Percentiles rank a stretch among this genome's conserved stretches.
Conservation (phyloP, 1,140 invertebrate species). For the Temnothorax nylanderi region DNA sequence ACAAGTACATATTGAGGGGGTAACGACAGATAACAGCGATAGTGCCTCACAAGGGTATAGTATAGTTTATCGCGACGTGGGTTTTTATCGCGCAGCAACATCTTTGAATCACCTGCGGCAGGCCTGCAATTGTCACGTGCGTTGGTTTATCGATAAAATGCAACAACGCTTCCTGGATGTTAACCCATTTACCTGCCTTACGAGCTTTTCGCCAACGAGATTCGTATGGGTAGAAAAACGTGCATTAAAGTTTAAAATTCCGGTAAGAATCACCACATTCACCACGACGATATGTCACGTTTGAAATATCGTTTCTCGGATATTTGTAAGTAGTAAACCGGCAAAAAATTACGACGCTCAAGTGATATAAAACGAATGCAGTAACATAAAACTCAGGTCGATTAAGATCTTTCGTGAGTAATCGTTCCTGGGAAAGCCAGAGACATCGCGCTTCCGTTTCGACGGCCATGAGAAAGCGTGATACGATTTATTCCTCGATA, state of each 20-base stretch:
- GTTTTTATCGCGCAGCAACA: constrained; percentile 63
- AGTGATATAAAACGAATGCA: not conserved
- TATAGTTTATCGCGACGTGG: constrained; percentile 22
- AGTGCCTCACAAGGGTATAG: not conserved
- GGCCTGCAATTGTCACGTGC: constrained; percentile 67
- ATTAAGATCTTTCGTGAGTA: constrained; percentile 14
- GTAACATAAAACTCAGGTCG: constrained; percentile 11
- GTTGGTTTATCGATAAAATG: constrained; percentile 59
- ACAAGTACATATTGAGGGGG: constrained; percentile 27
- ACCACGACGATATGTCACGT: not conserved
- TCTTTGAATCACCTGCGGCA: constrained; percentile 63
- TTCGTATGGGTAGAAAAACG: constrained; percentile 5
- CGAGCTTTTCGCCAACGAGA: constrained; percentile 26
- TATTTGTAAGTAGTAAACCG: not conserved
- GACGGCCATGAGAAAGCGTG: not conserved
- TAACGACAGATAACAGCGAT: constrained; percentile 66
- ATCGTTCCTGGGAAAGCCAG: not conserved
- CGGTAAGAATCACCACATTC: not conserved
- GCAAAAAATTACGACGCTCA: not conserved
- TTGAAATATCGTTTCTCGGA: not conserved
- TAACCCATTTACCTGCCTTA: constrained; percentile 75
- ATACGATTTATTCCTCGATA: not conserved
- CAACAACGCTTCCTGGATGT: constrained; percentile 74
- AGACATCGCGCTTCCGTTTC: not conserved
- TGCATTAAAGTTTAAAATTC: constrained; percentile 35